A percentile compares a stretch with the other conserved stretches of the same genome.
Conservation (phyloP, 2,797 vertebrate genomes). For the Neopelma chrysocephalum region DNA sequence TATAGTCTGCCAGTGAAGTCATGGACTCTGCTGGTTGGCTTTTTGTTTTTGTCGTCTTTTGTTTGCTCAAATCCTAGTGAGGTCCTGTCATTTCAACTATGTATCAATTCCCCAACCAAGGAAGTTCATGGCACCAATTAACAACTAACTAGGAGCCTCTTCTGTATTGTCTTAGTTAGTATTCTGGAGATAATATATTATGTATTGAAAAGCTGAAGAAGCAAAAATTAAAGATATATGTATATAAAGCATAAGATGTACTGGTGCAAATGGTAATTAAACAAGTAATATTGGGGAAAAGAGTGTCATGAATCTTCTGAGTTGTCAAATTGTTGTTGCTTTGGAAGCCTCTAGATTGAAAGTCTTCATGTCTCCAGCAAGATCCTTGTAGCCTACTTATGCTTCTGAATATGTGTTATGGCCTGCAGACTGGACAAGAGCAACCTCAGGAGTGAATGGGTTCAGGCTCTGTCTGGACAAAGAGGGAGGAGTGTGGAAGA, state of each 20-base stretch:
- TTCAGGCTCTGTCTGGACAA: background rate
- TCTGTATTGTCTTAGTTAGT: conserved; percentile 76
- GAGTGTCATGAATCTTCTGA: background rate
- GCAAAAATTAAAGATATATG: conserved; percentile 75
- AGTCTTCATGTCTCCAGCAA: background rate
- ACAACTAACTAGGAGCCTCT: conserved; percentile 65
- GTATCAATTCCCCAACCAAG: conserved; percentile 52
- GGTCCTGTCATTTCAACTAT: conserved; percentile 67
- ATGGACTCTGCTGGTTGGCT: background rate
- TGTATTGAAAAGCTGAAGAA: conserved; percentile 76
- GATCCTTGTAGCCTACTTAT: background rate
- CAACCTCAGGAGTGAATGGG: background rate
- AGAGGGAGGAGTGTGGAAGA: background rate
- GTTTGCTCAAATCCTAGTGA: conserved; percentile 18
- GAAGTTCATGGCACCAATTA: conserved; percentile 48
- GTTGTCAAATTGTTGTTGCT: background rate
- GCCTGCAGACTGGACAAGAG: background rate
- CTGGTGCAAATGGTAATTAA: conserved; percentile 79
- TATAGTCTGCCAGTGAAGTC: background rate
- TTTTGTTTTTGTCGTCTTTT: background rate
- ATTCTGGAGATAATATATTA: conserved; percentile 80
- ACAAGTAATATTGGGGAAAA: conserved; percentile 56
- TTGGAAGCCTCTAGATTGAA: background rate
- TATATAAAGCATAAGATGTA: conserved; percentile 80
- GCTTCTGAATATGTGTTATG: background rate